phyloP scores from a whole-genome alignment of 2,113 vertebrate species.

The Ramphastos sulfuratus region DNA sequence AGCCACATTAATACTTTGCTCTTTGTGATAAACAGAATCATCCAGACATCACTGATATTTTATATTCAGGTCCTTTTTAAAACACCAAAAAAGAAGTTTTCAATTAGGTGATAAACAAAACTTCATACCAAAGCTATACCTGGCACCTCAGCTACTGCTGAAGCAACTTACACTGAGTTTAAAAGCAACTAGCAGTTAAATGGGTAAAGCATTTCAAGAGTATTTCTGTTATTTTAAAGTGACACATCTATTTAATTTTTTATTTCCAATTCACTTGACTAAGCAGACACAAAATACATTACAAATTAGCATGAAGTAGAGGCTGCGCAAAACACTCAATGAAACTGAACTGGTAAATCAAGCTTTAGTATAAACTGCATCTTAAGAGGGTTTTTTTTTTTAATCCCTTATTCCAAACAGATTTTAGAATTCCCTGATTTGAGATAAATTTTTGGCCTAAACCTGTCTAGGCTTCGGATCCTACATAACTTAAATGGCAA shows the following conservation, averaged over 20 bases:
- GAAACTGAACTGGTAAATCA: background rate
- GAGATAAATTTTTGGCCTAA: background rate
- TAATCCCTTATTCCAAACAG: background rate
- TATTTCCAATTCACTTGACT: background rate
- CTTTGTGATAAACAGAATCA: background rate
- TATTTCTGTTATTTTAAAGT: background rate
- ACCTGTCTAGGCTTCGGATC: background rate
- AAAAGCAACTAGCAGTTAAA: background rate
- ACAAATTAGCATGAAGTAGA: background rate
- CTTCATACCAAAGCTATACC: background rate
- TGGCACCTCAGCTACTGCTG: background rate
- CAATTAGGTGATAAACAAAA: background rate
- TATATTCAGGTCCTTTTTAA: background rate
- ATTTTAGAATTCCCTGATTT: background rate
- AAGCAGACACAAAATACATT: background rate
- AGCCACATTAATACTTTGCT: background rate
- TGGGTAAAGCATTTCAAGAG: background rate
- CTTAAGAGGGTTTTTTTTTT: background rate
- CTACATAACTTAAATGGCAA: background rate
- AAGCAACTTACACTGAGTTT: background rate
- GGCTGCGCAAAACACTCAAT: background rate
- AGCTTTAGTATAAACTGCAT: background rate
- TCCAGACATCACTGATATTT: background rate
- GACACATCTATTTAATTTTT: background rate
- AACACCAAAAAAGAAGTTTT: background rate